Evolutionary conservation across 1,140 invertebrate genomes (phyloP).

Genomic region (Campoletis sonorensis): DNA sequence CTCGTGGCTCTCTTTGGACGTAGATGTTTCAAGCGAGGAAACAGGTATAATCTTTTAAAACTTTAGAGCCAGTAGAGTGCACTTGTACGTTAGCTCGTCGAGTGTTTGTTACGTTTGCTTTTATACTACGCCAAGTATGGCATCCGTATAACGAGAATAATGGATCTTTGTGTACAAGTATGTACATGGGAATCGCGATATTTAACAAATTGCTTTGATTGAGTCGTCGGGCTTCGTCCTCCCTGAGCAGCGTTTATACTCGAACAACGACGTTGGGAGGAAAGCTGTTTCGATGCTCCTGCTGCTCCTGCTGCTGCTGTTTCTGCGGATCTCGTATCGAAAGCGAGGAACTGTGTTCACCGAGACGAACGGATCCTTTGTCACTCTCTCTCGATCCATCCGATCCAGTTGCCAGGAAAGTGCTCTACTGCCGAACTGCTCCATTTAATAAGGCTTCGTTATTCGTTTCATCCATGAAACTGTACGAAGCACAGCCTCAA

Average conservation of each 20-base stretch:
- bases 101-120: conserved; percentile 58
- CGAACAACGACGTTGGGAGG: neutral
- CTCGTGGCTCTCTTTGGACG: neutral
- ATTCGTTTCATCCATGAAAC: neutral
- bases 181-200: conserved; percentile 54
- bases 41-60: conserved; percentile 51
- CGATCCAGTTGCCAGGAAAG: neutral
- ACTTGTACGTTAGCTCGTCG: conserved; percentile 47
- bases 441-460: conserved; percentile 5
- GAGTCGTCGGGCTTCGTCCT: conserved; percentile 59
- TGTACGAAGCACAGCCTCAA: conserved; percentile 23
- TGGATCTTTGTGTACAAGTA: neutral
- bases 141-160: neutral
- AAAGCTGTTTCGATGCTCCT: conserved; percentile 24
- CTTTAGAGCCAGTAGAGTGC: conserved; percentile 39
- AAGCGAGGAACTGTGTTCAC: conserved; percentile 20
- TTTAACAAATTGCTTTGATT: conserved; percentile 66
- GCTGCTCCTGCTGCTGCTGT: too few relatives aligned
- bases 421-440: neutral
- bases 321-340: neutral
- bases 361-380: conserved; percentile 39
- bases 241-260: conserved; percentile 22
- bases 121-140: conserved; percentile 13
- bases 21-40: conserved; percentile 33
- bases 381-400: neutral